These are phyloP conservation scores for Porites divaricata DNA, from an alignment of 92 coral and sea anemone species.

Conservation along the genomic window DNA sequence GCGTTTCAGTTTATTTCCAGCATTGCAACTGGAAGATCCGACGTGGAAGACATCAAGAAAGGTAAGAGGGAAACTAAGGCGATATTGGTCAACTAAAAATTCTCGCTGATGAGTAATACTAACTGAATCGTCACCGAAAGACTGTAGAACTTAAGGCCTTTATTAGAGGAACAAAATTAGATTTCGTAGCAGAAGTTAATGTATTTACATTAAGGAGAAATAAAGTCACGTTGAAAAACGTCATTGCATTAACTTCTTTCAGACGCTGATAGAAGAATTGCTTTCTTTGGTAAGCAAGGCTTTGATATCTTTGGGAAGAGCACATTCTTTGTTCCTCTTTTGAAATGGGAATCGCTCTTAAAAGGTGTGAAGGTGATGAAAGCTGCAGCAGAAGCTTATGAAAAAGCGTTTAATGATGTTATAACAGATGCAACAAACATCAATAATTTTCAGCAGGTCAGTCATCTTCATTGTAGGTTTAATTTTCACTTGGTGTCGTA, in stretches of 20 bases:
- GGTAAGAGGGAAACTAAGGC: no score
- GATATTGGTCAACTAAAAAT: no score
- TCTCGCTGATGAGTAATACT: no score
- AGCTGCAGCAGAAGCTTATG: not conserved
- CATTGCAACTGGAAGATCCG: no score
- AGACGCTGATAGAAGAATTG: conserved; percentile 24
- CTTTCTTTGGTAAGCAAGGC: conserved; percentile 20
- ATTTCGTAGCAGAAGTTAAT: no score
- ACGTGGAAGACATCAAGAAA: not conserved
- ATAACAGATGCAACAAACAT: not conserved
- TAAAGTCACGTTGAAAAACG: no score
- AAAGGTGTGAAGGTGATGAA: not conserved
- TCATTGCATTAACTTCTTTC: not conserved
- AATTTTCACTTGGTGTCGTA: not conserved
- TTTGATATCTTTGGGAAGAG: conserved; percentile 36
- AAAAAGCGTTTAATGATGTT: not conserved
- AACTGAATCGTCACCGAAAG: no score
- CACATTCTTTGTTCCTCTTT: conserved; percentile 17
- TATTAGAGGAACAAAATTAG: no score
- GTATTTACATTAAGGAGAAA: no score
- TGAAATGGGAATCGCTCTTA: conserved; percentile 23
- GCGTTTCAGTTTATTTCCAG: not conserved
- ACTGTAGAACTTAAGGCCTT: no score
- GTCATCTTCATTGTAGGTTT: no score
- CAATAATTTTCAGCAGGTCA: not conserved